phyloP scores from a whole-genome alignment of 2,888 invertebrate species.

The Andrena flavipes region DNA sequence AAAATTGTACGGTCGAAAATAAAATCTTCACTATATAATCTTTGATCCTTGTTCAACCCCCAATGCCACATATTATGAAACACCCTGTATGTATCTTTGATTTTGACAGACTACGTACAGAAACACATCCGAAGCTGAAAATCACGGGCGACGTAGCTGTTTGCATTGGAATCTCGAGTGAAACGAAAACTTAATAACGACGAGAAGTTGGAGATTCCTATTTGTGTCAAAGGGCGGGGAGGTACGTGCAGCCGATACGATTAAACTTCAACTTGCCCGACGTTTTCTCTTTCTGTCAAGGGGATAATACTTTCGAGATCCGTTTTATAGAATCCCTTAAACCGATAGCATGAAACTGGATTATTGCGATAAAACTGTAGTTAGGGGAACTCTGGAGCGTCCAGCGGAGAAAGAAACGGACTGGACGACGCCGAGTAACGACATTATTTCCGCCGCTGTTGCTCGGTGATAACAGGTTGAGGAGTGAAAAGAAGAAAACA shows the following conservation, averaged over 20 bases:
- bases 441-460: not conserved
- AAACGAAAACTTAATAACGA: slow-evolving; percentile 2
- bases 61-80: no score
- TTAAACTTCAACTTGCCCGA: not conserved
- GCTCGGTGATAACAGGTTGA: not conserved
- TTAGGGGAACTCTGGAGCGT: not conserved
- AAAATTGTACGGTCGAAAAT: no score
- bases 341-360: slow-evolving; percentile 21
- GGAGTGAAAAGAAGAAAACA: not conserved
- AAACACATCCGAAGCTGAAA: not conserved
- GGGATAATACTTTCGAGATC: slow-evolving; percentile 31
- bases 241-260: not conserved
- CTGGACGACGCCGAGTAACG: not conserved
- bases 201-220: not conserved
- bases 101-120: not conserved
- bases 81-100: no score
- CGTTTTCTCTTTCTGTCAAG: not conserved
- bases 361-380: slow-evolving; percentile 19
- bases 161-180: not conserved
- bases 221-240: not conserved
- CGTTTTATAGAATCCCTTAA: slow-evolving; percentile 36
- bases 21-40: no score
- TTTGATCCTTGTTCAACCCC: no score
- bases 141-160: not conserved
- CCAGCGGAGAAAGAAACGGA: not conserved